A percentile compares a stretch with the other conserved stretches of the same genome.
phyloP scores from a whole-genome alignment of 2,797 vertebrate genomes.

The Hybognathus amarus region DNA sequence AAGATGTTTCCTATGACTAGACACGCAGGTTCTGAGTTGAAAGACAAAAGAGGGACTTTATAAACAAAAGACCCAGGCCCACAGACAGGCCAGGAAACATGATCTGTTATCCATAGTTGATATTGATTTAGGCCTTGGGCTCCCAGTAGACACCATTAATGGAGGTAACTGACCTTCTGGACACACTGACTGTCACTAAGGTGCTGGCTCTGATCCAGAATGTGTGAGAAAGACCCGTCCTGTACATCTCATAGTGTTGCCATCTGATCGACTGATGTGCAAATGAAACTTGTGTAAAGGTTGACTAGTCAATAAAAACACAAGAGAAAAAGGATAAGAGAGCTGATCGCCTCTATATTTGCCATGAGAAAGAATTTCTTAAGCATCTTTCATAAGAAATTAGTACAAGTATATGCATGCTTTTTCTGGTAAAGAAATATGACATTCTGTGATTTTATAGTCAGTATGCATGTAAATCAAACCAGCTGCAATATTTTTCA shows the following conservation, averaged over 20 bases:
- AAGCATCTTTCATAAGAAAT: not conserved
- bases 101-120: conserved; percentile 72
- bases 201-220: conserved; percentile 54
- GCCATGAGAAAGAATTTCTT: not conserved
- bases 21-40: not conserved
- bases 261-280: conserved; percentile 18
- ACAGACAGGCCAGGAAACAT: conserved; percentile 66
- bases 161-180: conserved; percentile 74
- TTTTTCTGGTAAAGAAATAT: conserved; percentile 12
- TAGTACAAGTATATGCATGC: not conserved
- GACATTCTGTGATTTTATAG: not conserved
- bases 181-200: conserved; percentile 62
- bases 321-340: not conserved
- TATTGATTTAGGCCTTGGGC: conserved; percentile 73
- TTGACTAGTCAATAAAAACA: not conserved
- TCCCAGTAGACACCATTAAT: conserved; percentile 73
- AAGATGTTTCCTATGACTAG: conserved; percentile 24
- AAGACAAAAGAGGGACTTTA: conserved; percentile 39
- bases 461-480: not conserved
- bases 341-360: not conserved
- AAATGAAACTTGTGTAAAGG: not conserved
- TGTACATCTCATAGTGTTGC: conserved; percentile 8
- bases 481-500: not conserved
- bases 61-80: conserved; percentile 60
- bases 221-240: conserved; percentile 36